phyloP scores from a whole-genome alignment of 1,140 invertebrate genomes.

The Euschistus heros region DNA sequence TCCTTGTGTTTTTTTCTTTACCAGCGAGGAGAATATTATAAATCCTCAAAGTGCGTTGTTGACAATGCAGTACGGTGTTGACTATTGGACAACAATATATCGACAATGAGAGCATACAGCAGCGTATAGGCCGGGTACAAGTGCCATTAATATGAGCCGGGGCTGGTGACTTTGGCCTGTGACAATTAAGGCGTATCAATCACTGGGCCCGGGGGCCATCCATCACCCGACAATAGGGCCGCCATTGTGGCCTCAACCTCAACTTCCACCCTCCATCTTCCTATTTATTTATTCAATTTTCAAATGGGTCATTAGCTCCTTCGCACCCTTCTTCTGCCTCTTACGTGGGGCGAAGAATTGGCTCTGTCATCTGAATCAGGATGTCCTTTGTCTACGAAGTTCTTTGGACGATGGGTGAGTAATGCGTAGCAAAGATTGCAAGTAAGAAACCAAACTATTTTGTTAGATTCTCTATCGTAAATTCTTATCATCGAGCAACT shows the following conservation, averaged over 20 bases:
- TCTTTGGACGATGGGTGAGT: no score
- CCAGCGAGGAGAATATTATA: no score
- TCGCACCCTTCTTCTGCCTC: not conserved
- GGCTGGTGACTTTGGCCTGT: not conserved
- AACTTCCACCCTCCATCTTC: constrained; percentile 6
- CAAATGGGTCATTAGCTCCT: constrained; percentile 8
- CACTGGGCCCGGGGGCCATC: not conserved
- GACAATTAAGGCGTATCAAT: constrained; percentile 8
- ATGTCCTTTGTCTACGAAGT: no score
- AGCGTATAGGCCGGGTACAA: not conserved
- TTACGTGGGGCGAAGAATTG: no score
- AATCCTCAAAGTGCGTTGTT: no score
- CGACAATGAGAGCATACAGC: not conserved
- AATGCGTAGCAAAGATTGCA: no score
- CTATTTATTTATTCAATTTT: constrained; percentile 10
- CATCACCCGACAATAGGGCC: constrained; percentile 1
- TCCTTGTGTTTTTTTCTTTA: no score
- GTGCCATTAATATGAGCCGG: not conserved
- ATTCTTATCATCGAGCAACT: no score
- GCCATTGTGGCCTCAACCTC: not conserved
- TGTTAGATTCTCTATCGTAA: no score
- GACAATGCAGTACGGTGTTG: no score
- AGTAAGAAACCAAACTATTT: no score
- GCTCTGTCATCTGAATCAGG: no score
- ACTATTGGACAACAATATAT: not conserved